A percentile compares a stretch with the other conserved stretches of the same genome.
phyloP scores from a whole-genome alignment of 2,113 vertebrate species.

The Rhadina sibilatrix region DNA sequence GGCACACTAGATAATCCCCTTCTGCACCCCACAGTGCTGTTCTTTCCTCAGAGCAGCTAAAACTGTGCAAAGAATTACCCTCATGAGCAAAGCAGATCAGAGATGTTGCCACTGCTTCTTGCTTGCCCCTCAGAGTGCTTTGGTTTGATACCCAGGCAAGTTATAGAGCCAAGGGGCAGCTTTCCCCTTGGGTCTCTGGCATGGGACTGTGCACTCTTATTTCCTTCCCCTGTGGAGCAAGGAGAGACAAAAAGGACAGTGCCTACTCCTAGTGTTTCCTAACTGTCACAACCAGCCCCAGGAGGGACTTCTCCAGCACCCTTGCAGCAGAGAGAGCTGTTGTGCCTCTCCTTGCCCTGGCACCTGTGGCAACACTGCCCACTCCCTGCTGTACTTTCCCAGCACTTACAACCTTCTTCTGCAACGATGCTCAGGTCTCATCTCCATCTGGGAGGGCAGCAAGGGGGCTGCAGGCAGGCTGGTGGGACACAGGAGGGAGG shows the following conservation, averaged over 20 bases:
- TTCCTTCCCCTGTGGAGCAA: neutral
- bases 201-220: neutral
- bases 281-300: neutral
- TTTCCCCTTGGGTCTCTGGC: neutral
- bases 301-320: neutral
- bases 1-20: neutral
- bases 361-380: fast-evolving
- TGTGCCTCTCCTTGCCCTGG: neutral
- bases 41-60: neutral
- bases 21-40: neutral
- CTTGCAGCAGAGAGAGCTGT: neutral
- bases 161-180: neutral
- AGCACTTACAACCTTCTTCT: fast-evolving
- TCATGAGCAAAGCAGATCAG: neutral
- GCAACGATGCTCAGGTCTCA: neutral
- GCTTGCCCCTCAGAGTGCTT: neutral
- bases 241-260: neutral
- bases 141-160: neutral
- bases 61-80: neutral
- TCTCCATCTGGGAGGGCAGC: neutral
- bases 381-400: neutral
- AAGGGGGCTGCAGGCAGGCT: neutral
- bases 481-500: neutral
- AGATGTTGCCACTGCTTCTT: neutral
- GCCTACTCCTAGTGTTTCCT: neutral